Conservation (phyloP, 2,888 invertebrate species). For the Arrhopalites spinosus region DNA sequence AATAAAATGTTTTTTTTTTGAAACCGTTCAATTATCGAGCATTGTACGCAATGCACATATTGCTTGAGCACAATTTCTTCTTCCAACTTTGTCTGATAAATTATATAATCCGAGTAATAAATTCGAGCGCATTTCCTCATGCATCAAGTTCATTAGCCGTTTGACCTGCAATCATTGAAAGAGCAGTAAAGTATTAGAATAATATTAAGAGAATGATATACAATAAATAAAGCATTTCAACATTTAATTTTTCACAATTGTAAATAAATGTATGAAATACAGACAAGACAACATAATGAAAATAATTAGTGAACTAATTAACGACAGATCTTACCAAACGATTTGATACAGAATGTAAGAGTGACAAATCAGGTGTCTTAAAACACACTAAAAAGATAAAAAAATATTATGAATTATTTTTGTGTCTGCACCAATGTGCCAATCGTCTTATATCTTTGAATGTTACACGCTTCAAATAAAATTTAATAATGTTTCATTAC, state of each 20-base stretch:
- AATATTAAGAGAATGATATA: no score
- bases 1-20: no score
- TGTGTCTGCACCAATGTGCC: no score
- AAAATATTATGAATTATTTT: no score
- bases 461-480: no score
- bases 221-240: conserved; percentile 15
- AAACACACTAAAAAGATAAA: no score
- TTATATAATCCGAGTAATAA: conserved; percentile 43
- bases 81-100: conserved; percentile 42
- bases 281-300: background rate
- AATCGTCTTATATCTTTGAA: no score
- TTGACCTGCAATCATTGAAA: conserved; percentile 39
- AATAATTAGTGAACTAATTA: background rate
- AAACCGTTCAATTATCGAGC: no score
- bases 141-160: conserved; percentile 47
- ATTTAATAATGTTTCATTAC: no score
- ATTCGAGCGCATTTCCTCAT: conserved; percentile 46
- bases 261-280: background rate
- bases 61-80: conserved; percentile 47
- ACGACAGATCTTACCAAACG: conserved; percentile 39
- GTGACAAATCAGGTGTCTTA: conserved; percentile 42
- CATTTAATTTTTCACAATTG: background rate
- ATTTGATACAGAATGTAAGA: conserved; percentile 45
- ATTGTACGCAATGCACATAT: no score
- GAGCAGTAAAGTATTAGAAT: background rate